These are phyloP conservation scores for Therioaphis trifolii DNA, from an alignment of 2,888 invertebrate genomes.

Conservation along the genomic window DNA sequence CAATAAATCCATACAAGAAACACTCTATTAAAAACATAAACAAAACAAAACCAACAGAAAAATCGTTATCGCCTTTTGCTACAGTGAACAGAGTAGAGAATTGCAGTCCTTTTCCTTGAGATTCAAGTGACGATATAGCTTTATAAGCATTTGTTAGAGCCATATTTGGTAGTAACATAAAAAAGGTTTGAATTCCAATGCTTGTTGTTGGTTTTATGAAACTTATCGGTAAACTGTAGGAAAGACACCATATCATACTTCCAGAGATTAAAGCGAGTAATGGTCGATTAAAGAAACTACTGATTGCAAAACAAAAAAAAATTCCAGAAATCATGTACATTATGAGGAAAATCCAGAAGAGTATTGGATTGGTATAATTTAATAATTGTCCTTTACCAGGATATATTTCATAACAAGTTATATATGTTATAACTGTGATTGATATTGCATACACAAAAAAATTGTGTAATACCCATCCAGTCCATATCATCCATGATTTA, in stretches of 20 bases:
- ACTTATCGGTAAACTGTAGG: not conserved
- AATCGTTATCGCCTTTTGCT: constrained; percentile 8
- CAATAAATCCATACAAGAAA: constrained; percentile 72
- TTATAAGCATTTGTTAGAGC: constrained; percentile 2
- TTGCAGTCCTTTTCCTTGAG: constrained; percentile 68
- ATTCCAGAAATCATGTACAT: constrained; percentile 40
- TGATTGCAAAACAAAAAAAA: constrained; percentile 49
- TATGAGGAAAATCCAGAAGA: constrained; percentile 64
- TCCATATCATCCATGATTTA: constrained; percentile 71
- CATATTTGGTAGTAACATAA: constrained; percentile 43
- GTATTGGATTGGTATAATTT: constrained; percentile 59
- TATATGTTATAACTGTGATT: constrained; percentile 72
- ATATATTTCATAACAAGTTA: constrained; percentile 64
- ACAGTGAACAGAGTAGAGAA: constrained; percentile 68
- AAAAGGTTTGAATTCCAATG: not conserved
- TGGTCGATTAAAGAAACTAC: constrained; percentile 40
- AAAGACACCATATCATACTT: constrained; percentile 10
- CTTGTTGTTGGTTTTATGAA: not conserved
- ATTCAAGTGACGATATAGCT: constrained; percentile 35
- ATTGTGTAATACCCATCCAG: constrained; percentile 71
- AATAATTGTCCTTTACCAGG: constrained; percentile 63
- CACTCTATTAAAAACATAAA: constrained; percentile 70
- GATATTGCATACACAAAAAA: constrained; percentile 73
- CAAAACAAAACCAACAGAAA: constrained; percentile 64
- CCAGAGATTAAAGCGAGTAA: constrained; percentile 46